These are phyloP conservation scores for Eudorcas thomsonii DNA, from an alignment of 2,113 vertebrate genomes.

Conservation along the genomic window DNA sequence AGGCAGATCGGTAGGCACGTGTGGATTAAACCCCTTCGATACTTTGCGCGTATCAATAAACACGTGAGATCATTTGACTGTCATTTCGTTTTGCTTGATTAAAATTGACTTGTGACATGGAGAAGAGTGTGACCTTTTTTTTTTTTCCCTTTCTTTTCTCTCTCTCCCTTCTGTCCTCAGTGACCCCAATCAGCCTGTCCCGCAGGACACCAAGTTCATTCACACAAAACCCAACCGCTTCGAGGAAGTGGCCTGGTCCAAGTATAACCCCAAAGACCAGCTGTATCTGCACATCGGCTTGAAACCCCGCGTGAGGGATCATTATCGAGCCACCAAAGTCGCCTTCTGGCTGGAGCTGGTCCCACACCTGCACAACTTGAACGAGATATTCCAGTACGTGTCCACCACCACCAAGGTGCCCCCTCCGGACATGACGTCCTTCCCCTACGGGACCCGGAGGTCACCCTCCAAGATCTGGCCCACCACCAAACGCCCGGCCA, in stretches of 20 bases:
- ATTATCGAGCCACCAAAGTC: constrained; percentile 96
- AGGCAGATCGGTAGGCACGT: accelerated
- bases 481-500: constrained; percentile 93
- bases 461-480: constrained; percentile 94
- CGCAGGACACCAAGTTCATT: constrained; percentile 98
- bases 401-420: constrained; percentile 97
- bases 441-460: constrained; percentile 90
- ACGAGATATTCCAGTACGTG: constrained; percentile 94
- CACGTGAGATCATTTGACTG: accelerated
- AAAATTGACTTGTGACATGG: accelerated
- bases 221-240: constrained; percentile 98
- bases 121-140: neutral
- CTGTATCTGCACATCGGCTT: constrained; percentile 97
- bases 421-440: constrained; percentile 94
- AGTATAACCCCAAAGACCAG: constrained; percentile 97
- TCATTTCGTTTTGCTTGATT: accelerated
- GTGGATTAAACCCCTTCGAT: accelerated
- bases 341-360: constrained; percentile 98
- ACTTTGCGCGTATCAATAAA: accelerated
- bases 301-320: constrained; percentile 93
- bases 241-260: constrained; percentile 97
- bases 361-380: constrained; percentile 94
- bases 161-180: constrained; percentile 77
- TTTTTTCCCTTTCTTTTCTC: neutral
- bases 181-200: constrained; percentile 96